These are phyloP conservation scores for Elaeidobius kamerunicus DNA, from an alignment of 2,888 invertebrate species.

Conservation along the genomic window DNA sequence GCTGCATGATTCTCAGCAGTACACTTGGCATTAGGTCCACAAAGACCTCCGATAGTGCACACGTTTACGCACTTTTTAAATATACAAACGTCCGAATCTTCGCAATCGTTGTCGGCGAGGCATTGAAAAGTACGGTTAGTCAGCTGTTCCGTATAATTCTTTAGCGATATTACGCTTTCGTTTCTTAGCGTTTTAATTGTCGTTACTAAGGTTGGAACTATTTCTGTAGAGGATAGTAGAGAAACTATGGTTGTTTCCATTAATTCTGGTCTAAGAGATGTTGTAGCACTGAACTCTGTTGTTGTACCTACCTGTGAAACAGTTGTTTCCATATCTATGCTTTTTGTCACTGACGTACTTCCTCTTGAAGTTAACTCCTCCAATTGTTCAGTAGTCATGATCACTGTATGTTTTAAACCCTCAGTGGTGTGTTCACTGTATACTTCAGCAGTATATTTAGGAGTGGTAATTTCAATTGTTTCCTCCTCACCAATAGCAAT, in stretches of 20 bases:
- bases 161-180: conserved; percentile 35
- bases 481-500: conserved; percentile 21
- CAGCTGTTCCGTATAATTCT: conserved; percentile 48
- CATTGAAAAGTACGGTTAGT: conserved; percentile 54
- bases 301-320: too few relatives aligned
- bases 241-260: too few relatives aligned
- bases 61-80: conserved; percentile 63
- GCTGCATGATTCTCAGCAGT: conserved; percentile 61
- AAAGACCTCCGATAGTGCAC: conserved; percentile 54
- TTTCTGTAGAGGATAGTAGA: too few relatives aligned
- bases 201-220: conserved; percentile 10
- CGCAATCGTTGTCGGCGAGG: conserved; percentile 62
- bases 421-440: conserved; percentile 5
- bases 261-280: too few relatives aligned
- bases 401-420: conserved; percentile 12
- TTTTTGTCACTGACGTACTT: conserved; percentile 16
- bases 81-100: conserved; percentile 60
- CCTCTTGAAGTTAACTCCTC: conserved; percentile 25
- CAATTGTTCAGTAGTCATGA: conserved; percentile 22
- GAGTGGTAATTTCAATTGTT: conserved; percentile 22
- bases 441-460: conserved; percentile 9
- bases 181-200: conserved; percentile 24
- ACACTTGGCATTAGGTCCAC: conserved; percentile 62
- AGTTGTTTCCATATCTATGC: too few relatives aligned
- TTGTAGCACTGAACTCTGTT: too few relatives aligned